Percentiles rank a stretch among this genome's conserved stretches.
Evolutionary conservation across 64 coral and sea anemone species (phyloP).

Genomic region (Anthopleura sola): DNA sequence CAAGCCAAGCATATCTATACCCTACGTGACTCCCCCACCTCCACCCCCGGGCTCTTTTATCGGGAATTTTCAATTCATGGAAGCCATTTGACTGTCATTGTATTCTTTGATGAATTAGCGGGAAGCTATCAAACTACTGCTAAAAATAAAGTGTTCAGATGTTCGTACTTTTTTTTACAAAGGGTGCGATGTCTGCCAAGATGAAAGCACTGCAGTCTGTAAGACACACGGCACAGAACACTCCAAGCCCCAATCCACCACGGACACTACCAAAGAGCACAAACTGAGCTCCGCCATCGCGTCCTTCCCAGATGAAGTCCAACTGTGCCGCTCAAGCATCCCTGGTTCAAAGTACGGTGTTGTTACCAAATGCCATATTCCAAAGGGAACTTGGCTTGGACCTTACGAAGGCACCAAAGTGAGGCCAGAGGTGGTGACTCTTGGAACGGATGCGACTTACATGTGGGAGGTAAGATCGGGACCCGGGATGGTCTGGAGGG

Average conservation of each 20-base stretch:
- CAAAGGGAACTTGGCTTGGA: slow-evolving; percentile 66
- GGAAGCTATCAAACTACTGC: no score
- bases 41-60: no score
- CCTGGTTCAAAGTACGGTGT: slow-evolving; percentile 61
- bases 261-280: neutral
- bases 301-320: slow-evolving; percentile 62
- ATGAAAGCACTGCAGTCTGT: neutral
- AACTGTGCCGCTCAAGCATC: slow-evolving; percentile 58
- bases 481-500: no score
- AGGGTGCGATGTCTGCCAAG: slow-evolving; percentile 12
- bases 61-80: no score
- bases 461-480: slow-evolving; percentile 59
- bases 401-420: slow-evolving; percentile 61
- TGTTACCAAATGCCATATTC: slow-evolving; percentile 27
- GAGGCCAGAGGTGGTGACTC: neutral
- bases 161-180: neutral
- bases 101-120: no score
- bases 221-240: neutral
- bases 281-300: neutral
- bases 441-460: slow-evolving; percentile 20
- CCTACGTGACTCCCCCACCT: no score
- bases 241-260: neutral
- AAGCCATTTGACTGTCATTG: no score
- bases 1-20: no score
- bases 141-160: no score